Conservation (phyloP, 2,113 vertebrate genomes). For the Nematolebias whitei region DNA sequence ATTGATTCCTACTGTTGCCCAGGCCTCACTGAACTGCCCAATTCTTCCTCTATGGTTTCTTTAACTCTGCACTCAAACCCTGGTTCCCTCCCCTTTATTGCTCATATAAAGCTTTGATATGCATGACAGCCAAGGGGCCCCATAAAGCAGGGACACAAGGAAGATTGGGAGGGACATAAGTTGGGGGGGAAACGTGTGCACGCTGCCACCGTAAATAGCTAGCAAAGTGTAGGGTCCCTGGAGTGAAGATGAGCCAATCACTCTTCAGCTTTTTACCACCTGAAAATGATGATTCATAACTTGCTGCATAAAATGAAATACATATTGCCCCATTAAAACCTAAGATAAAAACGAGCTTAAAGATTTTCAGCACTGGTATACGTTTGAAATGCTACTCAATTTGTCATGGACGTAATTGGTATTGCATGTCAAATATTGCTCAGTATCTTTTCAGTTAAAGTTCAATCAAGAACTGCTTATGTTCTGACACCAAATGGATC, state of each 20-base stretch:
- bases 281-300: slow-evolving; percentile 36
- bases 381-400: too few relatives aligned
- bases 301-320: background rate
- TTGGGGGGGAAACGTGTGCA: slow-evolving; percentile 76
- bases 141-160: slow-evolving; percentile 53
- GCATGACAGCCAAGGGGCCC: slow-evolving; percentile 70
- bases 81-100: slow-evolving; percentile 52
- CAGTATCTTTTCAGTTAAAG: too few relatives aligned
- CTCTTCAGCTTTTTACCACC: slow-evolving; percentile 23
- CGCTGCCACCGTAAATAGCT: slow-evolving; percentile 75
- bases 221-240: slow-evolving; percentile 74
- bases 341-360: too few relatives aligned
- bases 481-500: too few relatives aligned
- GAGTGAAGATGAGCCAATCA: slow-evolving; percentile 58
- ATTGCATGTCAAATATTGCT: too few relatives aligned
- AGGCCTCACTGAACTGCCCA: slow-evolving; percentile 78
- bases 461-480: too few relatives aligned
- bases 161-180: slow-evolving; percentile 65
- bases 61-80: slow-evolving; percentile 70
- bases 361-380: too few relatives aligned
- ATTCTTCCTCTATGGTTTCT: slow-evolving; percentile 68
- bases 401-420: too few relatives aligned
- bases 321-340: background rate
- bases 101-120: slow-evolving; percentile 81
- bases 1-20: slow-evolving; percentile 84